These are phyloP conservation scores for Poecilia velifera DNA, from an alignment of 2,797 vertebrate genomes.

Conservation along the genomic window DNA sequence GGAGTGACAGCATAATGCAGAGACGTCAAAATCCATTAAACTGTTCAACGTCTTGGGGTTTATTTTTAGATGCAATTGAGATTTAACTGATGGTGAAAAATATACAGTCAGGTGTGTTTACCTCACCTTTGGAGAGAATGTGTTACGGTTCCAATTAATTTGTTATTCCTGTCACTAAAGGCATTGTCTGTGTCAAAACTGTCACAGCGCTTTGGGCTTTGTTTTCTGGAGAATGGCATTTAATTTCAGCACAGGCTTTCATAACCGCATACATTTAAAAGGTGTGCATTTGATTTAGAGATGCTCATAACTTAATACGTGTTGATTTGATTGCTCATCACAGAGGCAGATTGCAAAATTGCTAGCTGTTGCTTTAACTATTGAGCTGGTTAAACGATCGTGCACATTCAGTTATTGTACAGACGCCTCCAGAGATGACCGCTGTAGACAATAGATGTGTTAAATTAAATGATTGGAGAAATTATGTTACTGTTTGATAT, in stretches of 20 bases:
- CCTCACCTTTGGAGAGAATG: slow-evolving; percentile 99
- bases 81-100: slow-evolving; percentile 99
- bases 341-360: slow-evolving; percentile 78
- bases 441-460: slow-evolving; percentile 48
- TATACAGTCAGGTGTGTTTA: slow-evolving; percentile 99
- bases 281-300: slow-evolving; percentile 74
- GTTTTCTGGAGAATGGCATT: slow-evolving; percentile 85
- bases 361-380: slow-evolving; percentile 70
- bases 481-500: slow-evolving; percentile 75
- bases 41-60: slow-evolving; percentile 99
- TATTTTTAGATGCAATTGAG: slow-evolving; percentile 99
- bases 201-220: slow-evolving; percentile 89
- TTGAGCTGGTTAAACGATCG: slow-evolving; percentile 78
- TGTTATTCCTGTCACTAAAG: slow-evolving; percentile 99
- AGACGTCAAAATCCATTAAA: slow-evolving; percentile 99
- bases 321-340: slow-evolving; percentile 84
- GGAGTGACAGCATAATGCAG: slow-evolving; percentile 99
- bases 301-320: slow-evolving; percentile 77
- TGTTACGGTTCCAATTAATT: slow-evolving; percentile 99
- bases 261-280: slow-evolving; percentile 79
- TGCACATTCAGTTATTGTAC: slow-evolving; percentile 76
- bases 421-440: slow-evolving; percentile 56
- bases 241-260: slow-evolving; percentile 89
- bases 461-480: slow-evolving; percentile 75
- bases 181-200: slow-evolving; percentile 96